Percentiles rank a stretch among this genome's conserved stretches.
phyloP scores from a whole-genome alignment of 2,888 invertebrate species.

The Himalopsyche japonica region DNA sequence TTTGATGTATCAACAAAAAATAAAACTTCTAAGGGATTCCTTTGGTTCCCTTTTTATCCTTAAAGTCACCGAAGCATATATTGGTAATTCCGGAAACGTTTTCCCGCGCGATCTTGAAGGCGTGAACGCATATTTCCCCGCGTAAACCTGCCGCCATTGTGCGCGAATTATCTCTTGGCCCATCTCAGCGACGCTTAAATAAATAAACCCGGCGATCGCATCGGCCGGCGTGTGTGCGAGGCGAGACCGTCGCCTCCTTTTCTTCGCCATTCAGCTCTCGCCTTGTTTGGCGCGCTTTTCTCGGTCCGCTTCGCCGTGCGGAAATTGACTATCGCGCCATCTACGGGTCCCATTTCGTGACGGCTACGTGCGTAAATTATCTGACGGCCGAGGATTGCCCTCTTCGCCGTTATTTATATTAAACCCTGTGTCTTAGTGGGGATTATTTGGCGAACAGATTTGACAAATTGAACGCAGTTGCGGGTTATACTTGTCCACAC shows the following conservation, averaged over 20 bases:
- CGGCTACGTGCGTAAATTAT: background rate
- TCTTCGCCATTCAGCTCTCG: background rate
- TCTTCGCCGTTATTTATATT: background rate
- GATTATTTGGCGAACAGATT: background rate
- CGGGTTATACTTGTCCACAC: background rate
- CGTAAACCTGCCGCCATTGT: background rate
- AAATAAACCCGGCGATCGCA: conserved; percentile 22
- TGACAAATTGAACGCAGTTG: background rate
- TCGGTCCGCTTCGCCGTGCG: background rate
- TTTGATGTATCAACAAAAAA: too few relatives aligned
- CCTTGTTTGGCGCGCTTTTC: background rate
- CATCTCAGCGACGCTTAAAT: conserved; percentile 9
- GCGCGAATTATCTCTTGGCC: background rate
- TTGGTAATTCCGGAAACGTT: background rate
- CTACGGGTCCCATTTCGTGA: background rate
- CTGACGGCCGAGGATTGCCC: background rate
- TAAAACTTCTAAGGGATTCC: background rate
- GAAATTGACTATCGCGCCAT: conserved; percentile 1
- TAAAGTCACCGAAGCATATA: background rate
- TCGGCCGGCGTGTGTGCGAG: background rate
- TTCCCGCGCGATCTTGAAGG: background rate
- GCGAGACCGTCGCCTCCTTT: background rate
- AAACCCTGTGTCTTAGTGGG: background rate
- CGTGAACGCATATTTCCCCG: background rate
- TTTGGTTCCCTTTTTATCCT: background rate